Percentiles rank a stretch among this genome's conserved stretches.
Conservation (phyloP, 2,888 invertebrate genomes). For the Scaptomyza cyrtandrae region DNA sequence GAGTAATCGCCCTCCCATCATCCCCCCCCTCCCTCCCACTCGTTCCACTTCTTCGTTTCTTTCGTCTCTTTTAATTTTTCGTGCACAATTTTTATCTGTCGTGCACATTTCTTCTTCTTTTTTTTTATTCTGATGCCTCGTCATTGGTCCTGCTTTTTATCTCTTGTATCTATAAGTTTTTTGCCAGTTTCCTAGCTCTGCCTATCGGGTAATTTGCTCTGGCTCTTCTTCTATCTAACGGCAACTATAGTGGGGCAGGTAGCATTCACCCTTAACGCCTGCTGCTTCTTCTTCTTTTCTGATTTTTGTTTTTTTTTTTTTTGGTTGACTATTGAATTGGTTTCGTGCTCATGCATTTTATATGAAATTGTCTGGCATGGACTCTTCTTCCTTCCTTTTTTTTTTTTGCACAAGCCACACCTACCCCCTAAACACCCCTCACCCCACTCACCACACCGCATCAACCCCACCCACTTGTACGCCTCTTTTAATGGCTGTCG, state of each 20-base stretch:
- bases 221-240: constrained; percentile 23
- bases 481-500: constrained; percentile 37
- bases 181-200: constrained; percentile 33
- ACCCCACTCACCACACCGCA: too few species aligned
- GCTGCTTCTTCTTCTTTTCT: neutral
- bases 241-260: constrained; percentile 30
- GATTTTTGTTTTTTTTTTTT: neutral
- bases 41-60: neutral
- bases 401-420: too few species aligned
- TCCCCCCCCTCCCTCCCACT: neutral
- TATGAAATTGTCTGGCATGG: constrained; percentile 75
- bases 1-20: constrained; percentile 11
- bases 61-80: constrained; percentile 57
- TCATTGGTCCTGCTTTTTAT: constrained; percentile 29
- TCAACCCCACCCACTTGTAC: neutral
- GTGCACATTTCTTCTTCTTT: constrained; percentile 2
- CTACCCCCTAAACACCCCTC: neutral
- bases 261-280: neutral
- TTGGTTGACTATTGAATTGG: constrained; percentile 64
- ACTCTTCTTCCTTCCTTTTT: constrained; percentile 24
- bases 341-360: constrained; percentile 80
- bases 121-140: constrained; percentile 31
- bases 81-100: constrained; percentile 62
- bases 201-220: constrained; percentile 59
- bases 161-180: constrained; percentile 76